Evolutionary conservation across 2,797 vertebrate genomes (phyloP), one percentile per base, ranked within the genome.

Genomic region (Sebastes dallii): DNA sequence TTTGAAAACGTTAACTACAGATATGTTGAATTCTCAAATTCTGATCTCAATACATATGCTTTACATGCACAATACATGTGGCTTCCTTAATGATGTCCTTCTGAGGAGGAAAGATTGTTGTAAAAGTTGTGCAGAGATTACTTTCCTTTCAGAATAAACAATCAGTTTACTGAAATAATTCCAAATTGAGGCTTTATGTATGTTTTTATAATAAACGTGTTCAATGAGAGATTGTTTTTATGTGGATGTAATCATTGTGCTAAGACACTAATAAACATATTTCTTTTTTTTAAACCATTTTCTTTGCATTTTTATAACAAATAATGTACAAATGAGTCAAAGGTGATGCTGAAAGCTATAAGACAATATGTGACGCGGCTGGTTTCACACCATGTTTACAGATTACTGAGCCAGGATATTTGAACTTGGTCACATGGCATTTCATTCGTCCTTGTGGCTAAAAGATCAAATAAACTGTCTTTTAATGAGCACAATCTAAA

Each of bases 241-340:
- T 87, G 80, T 78, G 70, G 60, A 29, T 82, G 61, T 85, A 86
- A 86, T 88, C 73, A 79, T 67, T 86, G 72, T 90, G 83, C 66
- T 61, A 78, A 81, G 67, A 92, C 83, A 89, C 92, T 91, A 94
- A 94, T 94, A 94, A 94, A 94, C 25, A 36, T 39, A 3, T 78
- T 76, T 61, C 32, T 58, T 81, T 81, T 72, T 52, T 46, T 66
- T n/a, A 30, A 70, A 80, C 12, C 0, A 22, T 69, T 56, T 34
- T 27, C 3, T 5, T 83, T 66, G 27, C 2, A 12, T 77, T 62
- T 76, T 60, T 76, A 1, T 59, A 4, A 16, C 12, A 6, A 22
- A 9, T 42, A 2, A 14, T 60, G 4, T 61, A 10, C 1, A 72
- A 8, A 64, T 3, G 20, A 62, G 30, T 69, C 3, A 18, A 22